Conservation (phyloP, 35 echinoderm and acorn worm species). For the Chiridota heheva region DNA sequence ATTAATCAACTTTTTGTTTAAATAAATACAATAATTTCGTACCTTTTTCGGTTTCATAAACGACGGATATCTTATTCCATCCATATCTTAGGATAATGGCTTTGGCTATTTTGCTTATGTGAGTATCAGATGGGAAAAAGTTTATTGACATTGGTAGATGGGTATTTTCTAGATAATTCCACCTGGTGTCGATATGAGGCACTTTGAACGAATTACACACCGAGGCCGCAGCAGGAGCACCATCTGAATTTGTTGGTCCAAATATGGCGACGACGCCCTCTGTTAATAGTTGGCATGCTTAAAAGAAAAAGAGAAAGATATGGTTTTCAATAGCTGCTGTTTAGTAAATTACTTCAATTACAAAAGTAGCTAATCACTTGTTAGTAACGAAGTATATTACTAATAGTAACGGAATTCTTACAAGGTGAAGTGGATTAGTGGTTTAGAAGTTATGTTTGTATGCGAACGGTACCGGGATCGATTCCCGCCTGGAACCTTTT, state of each 20-base stretch:
- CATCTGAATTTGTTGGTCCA: constrained; percentile 67
- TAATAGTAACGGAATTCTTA: no score
- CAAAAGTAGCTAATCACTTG: no score
- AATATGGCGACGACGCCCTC: constrained; percentile 69
- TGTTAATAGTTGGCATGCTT: constrained; percentile 62
- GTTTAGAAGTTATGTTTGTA: no score
- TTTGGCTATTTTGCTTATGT: constrained; percentile 50
- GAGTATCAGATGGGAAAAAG: constrained; percentile 47
- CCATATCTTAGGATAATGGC: constrained; percentile 52
- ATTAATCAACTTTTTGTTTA: no score
- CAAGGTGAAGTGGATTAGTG: no score
- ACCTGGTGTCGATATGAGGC: constrained; percentile 72
- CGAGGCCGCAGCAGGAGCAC: constrained; percentile 53
- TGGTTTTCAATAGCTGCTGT: no score
- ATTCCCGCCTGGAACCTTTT: no score
- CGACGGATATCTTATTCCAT: constrained; percentile 65
- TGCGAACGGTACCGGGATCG: no score
- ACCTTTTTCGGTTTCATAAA: constrained; percentile 77
- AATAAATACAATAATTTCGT: no score
- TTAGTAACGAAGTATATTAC: no score
- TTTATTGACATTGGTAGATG: constrained; percentile 46
- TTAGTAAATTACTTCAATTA: no score
- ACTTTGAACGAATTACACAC: constrained; percentile 77
- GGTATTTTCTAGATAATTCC: neutral
- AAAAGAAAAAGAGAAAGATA: constrained; percentile 12